phyloP scores from a whole-genome alignment of 2,113 vertebrate species.

The Triplophysa dalaica region DNA sequence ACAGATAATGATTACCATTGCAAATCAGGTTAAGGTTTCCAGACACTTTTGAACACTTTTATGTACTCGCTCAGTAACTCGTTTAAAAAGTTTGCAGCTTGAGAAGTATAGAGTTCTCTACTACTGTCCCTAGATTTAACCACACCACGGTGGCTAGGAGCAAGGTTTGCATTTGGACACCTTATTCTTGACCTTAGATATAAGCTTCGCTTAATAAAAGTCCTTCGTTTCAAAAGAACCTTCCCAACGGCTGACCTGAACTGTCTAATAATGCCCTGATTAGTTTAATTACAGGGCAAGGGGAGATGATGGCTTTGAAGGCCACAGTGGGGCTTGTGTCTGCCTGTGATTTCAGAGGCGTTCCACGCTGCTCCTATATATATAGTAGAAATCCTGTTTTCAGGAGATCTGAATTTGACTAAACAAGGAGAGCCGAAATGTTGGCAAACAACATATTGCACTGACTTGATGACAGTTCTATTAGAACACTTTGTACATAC shows the following conservation, averaged over 20 bases:
- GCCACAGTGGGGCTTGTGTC: conserved; percentile 73
- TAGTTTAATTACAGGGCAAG: conserved; percentile 71
- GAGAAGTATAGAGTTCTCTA: too few species aligned
- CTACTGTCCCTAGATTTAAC: too few species aligned
- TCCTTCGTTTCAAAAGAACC: conserved; percentile 15
- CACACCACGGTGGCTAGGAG: too few species aligned
- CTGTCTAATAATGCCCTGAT: conserved; percentile 72
- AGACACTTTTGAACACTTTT: too few species aligned
- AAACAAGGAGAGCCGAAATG: neutral
- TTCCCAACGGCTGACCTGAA: conserved; percentile 68
- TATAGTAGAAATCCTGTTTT: conserved; percentile 11
- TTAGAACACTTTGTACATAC: too few species aligned
- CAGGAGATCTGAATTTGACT: neutral
- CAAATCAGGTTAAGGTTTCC: too few species aligned
- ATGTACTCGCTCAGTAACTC: too few species aligned
- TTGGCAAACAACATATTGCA: too few species aligned
- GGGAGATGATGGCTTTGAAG: conserved; percentile 72
- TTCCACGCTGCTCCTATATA: conserved; percentile 59
- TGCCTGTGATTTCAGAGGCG: conserved; percentile 66
- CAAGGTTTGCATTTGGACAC: neutral
- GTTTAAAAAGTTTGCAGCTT: too few species aligned
- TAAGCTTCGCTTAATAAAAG: conserved; percentile 59
- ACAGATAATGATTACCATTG: too few species aligned
- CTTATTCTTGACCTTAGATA: neutral
- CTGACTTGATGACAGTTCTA: too few species aligned